A percentile compares a stretch with the other conserved stretches of the same genome.
Conservation (phyloP, 2,113 vertebrate species). For the Cromileptes altivelis region DNA sequence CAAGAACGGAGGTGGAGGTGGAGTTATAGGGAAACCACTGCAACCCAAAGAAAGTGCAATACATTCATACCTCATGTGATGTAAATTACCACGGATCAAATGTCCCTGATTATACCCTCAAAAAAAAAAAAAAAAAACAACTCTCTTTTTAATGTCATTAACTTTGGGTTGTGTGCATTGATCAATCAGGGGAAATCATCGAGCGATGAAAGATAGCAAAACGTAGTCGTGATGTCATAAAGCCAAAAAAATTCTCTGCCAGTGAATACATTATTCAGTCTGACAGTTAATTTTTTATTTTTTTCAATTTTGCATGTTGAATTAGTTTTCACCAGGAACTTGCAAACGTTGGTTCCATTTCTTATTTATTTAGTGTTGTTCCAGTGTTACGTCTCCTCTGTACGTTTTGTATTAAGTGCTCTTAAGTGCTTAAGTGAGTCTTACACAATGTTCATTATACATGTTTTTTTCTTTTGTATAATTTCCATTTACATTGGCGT, state of each 20-base stretch:
- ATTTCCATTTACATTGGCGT: constrained; percentile 73
- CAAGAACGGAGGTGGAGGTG: constrained; percentile 24
- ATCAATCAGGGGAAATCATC: constrained; percentile 73
- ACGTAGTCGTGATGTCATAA: constrained; percentile 59
- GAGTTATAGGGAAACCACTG: constrained; percentile 60
- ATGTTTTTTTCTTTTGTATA: constrained; percentile 68
- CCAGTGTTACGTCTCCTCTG: constrained; percentile 52
- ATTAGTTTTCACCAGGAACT: constrained; percentile 62
- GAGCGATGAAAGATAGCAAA: constrained; percentile 39
- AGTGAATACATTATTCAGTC: constrained; percentile 64
- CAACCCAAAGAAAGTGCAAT: constrained; percentile 88
- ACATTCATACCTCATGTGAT: constrained; percentile 86
- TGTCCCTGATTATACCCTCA: constrained; percentile 47
- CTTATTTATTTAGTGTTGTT: constrained; percentile 82
- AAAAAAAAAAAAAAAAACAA: constrained; percentile 31
- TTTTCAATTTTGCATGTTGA: constrained; percentile 56
- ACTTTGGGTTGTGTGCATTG: constrained; percentile 67
- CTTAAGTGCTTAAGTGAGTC: constrained; percentile 66
- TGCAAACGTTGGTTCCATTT: constrained; percentile 55
- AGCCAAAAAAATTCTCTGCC: constrained; percentile 70
- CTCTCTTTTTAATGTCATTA: constrained; percentile 37
- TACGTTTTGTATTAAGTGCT: constrained; percentile 46
- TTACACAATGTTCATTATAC: constrained; percentile 73
- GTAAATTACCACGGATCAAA: constrained; percentile 68
- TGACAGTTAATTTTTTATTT: constrained; percentile 52